Evolutionary conservation across 23 tunicate species (phyloP), one percentile per base, ranked within the genome.

Genomic region (Styela clava): DNA sequence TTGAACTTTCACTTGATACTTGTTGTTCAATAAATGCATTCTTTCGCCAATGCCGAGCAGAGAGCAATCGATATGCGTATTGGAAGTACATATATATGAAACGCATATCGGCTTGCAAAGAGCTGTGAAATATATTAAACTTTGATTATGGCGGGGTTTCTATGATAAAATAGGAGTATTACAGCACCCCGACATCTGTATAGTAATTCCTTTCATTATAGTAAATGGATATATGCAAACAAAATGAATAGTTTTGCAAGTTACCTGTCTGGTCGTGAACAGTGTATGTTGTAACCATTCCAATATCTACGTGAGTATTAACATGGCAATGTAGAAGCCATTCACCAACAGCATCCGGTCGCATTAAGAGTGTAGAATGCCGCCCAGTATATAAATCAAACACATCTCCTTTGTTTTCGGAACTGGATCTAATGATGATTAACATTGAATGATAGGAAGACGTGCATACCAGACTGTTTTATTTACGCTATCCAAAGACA

Each of bases 301-400:
- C 90, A 26, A 81, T 81, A 44, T 73, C 34, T 64, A 86, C 70
- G 76, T 86, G 90, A 34, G 80, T 81, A 74, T 78, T 78, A 67
- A 86, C 90, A 74, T 86, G 90, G 74, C 90, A 86, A 73, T 86
- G 90, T 9, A 86, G 76, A 69, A 86, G 62, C 90, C 90, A 86
- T 52, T 81, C 76, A 34, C 90, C 90, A 62, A 63, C 67, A 27
- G 81, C 90, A 21, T 78, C 52, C 65, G 67, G 36, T 74, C 68
- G 0, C 90, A 86, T 86, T 37, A 63, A 74, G 3, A 86, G 82
- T 12, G 90, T 86, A 1, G 84, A 85, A 31, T 80, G 18, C 33
- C 79, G 79, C 1, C 90, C 90, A 0, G 90, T 85, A 52, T 34
- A 86, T 1, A 86, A 33, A 32, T 81, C 68, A 29, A 86, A 86